phyloP scores from a whole-genome alignment of 2,113 vertebrate species.

The Centropus unirufus region DNA sequence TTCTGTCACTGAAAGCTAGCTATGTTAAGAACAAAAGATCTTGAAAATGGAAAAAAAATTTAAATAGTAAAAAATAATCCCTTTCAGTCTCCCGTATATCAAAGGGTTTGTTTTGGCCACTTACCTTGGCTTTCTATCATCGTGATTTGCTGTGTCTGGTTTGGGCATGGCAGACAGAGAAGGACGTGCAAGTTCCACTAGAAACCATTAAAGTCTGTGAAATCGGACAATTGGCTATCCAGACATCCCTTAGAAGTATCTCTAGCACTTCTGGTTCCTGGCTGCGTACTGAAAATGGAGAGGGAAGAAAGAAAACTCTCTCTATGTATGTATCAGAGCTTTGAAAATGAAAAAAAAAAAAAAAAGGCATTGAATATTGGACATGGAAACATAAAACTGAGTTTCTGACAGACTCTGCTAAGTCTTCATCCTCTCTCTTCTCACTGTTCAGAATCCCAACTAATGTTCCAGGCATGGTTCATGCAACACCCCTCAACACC shows the following conservation, averaged over 20 bases:
- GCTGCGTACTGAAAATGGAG: not conserved
- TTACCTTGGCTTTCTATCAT: not conserved
- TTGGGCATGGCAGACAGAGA: not conserved
- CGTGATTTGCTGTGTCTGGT: constrained; percentile 10
- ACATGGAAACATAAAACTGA: not conserved
- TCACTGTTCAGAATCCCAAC: not conserved
- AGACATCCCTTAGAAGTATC: constrained; percentile 40
- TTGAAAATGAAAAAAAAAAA: not conserved
- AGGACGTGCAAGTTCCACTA: not conserved
- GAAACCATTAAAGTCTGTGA: constrained; percentile 18
- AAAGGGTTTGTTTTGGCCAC: constrained; percentile 40
- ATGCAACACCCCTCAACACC: not conserved
- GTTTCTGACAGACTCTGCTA: not conserved
- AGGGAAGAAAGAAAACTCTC: not conserved
- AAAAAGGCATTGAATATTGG: not conserved
- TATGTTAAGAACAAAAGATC: not conserved
- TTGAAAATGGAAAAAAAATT: not conserved
- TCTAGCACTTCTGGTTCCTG: not conserved
- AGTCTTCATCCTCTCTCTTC: not conserved
- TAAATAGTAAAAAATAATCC: not conserved
- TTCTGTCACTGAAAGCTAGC: not conserved
- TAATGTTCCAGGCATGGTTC: not conserved
- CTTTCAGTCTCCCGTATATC: not conserved
- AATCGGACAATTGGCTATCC: constrained; percentile 48
- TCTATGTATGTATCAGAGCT: not conserved